Percentiles rank a stretch among this genome's conserved stretches.
Conservation (phyloP, 2,888 invertebrate genomes). For the Itoplectis maculator region DNA sequence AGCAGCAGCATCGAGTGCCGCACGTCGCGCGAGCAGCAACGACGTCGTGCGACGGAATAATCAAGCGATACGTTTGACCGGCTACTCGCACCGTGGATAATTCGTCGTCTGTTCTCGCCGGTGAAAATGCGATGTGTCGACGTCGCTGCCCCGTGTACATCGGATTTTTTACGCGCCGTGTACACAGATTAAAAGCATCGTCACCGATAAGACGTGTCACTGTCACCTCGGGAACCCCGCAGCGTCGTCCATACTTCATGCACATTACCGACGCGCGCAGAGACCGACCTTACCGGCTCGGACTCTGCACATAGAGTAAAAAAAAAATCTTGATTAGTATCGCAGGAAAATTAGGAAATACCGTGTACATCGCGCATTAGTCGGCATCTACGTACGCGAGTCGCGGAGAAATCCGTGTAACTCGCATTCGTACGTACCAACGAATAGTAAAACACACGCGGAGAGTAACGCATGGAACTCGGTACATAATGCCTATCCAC, state of each 20-base stretch:
- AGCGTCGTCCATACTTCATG: background rate
- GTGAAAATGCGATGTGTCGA: too few species aligned
- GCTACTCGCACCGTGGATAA: background rate
- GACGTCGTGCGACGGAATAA: conserved; percentile 63
- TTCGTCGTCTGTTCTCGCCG: background rate
- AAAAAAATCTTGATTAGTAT: background rate
- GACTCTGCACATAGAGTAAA: background rate
- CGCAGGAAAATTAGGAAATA: conserved; percentile 1
- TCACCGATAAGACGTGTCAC: too few species aligned
- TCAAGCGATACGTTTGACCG: conserved; percentile 35
- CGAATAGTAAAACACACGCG: too few species aligned
- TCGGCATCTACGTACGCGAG: conserved; percentile 26
- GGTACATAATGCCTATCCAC: conserved; percentile 50
- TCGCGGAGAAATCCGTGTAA: conserved; percentile 44
- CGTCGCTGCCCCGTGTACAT: too few species aligned
- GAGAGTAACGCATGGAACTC: background rate
- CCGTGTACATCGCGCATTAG: conserved; percentile 2
- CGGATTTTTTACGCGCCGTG: too few species aligned
- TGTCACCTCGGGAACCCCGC: background rate
- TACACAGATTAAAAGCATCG: too few species aligned
- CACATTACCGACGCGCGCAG: background rate
- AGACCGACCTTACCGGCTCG: background rate
- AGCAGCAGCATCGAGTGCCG: too few species aligned
- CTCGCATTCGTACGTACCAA: conserved; percentile 22
- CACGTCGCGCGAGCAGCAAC: conserved; percentile 45